Conservation (phyloP, 2,888 invertebrate species). For the Diarsia dahlii region DNA sequence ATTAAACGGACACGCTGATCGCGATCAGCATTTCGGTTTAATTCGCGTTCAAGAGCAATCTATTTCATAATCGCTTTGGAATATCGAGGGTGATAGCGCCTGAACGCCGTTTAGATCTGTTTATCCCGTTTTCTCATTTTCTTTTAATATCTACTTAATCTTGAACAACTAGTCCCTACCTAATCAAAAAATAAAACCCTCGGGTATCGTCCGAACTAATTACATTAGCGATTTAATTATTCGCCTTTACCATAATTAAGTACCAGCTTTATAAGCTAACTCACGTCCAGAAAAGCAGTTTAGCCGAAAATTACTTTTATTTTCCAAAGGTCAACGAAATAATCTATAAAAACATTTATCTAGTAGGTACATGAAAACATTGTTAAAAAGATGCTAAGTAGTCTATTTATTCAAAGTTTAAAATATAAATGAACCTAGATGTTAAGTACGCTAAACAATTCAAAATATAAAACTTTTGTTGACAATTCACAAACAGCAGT, state of each 20-base stretch:
- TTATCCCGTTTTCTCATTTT: neutral
- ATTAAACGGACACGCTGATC: neutral
- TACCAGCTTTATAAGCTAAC: conserved; percentile 4
- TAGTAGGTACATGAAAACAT: neutral
- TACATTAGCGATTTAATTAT: conserved; percentile 37
- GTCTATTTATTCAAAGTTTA: neutral
- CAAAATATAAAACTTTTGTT: no score
- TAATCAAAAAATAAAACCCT: conserved; percentile 3
- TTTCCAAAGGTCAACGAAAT: neutral
- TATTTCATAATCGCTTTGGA: neutral
- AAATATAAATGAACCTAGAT: neutral
- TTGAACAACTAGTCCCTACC: neutral
- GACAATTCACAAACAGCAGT: no score
- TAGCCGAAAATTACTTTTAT: neutral
- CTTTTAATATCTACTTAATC: neutral
- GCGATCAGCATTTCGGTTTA: neutral
- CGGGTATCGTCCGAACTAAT: conserved; percentile 12
- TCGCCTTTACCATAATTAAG: conserved; percentile 1
- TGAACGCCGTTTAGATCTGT: neutral
- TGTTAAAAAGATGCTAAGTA: neutral
- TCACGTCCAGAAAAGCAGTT: conserved; percentile 1
- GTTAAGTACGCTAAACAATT: neutral
- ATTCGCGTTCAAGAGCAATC: neutral
- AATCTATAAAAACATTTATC: neutral
- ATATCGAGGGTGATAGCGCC: neutral